Conservation (phyloP, 2,113 vertebrate genomes). For the Lepisosteus oculatus region DNA sequence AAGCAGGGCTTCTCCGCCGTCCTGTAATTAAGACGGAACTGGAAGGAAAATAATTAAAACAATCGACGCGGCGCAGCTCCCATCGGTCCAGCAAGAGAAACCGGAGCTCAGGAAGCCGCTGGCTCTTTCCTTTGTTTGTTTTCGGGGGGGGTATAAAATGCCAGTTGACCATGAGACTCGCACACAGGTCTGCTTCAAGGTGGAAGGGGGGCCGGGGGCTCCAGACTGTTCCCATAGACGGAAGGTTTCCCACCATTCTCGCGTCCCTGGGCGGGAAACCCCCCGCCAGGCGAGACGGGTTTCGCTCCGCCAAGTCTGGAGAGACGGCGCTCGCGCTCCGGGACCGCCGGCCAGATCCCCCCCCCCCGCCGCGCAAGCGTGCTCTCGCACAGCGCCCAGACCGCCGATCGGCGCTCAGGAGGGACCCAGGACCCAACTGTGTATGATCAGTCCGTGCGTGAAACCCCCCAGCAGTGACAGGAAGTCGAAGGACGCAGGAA, state of each 20-base stretch:
- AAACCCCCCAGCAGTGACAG: too few relatives aligned
- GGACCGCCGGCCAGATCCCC: constrained; percentile 1
- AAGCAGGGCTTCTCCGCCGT: too few relatives aligned
- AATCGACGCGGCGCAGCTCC: constrained; percentile 39
- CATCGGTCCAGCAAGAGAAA: constrained; percentile 22
- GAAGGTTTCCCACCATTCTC: constrained; percentile 64
- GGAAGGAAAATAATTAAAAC: constrained; percentile 28
- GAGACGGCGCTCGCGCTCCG: neutral
- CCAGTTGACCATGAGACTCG: constrained; percentile 33
- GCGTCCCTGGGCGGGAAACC: constrained; percentile 36
- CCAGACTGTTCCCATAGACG: constrained; percentile 53
- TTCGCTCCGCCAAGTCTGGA: constrained; percentile 13
- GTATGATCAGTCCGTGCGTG: too few relatives aligned
- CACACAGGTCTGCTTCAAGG: constrained; percentile 33
- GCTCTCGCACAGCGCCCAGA: neutral
- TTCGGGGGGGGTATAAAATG: constrained; percentile 31
- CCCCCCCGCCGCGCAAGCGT: neutral
- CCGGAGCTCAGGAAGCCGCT: constrained; percentile 44
- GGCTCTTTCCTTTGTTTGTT: constrained; percentile 67
- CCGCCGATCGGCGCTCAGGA: too few relatives aligned
- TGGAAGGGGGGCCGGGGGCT: constrained; percentile 45
- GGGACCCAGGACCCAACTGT: too few relatives aligned
- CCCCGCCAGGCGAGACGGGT: constrained; percentile 1
- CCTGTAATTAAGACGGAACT: too few relatives aligned
- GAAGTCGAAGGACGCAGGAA: too few relatives aligned